Evolutionary conservation across 2,888 invertebrate genomes (phyloP).

Genomic region (Conistra vaccinii): DNA sequence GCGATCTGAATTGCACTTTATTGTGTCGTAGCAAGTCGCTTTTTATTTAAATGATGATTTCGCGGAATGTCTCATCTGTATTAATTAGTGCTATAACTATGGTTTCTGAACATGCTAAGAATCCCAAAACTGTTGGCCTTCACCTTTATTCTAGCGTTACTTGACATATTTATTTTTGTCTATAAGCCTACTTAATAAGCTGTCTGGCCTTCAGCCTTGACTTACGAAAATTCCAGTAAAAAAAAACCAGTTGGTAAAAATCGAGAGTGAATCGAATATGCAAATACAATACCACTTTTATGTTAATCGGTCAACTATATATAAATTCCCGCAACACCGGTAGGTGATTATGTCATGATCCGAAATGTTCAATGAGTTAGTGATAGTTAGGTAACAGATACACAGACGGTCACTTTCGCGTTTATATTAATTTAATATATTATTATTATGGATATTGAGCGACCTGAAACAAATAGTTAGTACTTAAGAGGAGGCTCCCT

Average conservation of each 20-base stretch:
- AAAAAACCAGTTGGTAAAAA: constrained; percentile 22
- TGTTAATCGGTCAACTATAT: constrained; percentile 39
- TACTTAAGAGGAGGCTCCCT: no score
- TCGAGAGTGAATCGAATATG: constrained; percentile 39
- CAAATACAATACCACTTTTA: constrained; percentile 24
- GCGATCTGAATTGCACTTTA: no score
- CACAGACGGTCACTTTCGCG: no score
- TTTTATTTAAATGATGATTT: no score
- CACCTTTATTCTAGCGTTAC: background rate
- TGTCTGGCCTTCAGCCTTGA: constrained; percentile 34
- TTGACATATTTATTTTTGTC: background rate
- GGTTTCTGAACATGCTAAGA: background rate
- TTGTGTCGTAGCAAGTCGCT: no score
- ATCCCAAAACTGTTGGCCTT: background rate
- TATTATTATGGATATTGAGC: no score
- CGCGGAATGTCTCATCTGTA: no score
- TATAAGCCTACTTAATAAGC: constrained; percentile 21
- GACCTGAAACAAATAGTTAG: no score
- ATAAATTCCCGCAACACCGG: constrained; percentile 28
- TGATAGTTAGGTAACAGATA: no score
- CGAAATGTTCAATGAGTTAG: constrained; percentile 52
- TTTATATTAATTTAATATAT: no score
- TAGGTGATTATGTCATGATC: constrained; percentile 35
- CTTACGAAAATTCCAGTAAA: constrained; percentile 8
- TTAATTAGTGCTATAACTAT: background rate